Evolutionary conservation across 2,888 invertebrate genomes (phyloP).

Genomic region (Oligia fasciuncula): DNA sequence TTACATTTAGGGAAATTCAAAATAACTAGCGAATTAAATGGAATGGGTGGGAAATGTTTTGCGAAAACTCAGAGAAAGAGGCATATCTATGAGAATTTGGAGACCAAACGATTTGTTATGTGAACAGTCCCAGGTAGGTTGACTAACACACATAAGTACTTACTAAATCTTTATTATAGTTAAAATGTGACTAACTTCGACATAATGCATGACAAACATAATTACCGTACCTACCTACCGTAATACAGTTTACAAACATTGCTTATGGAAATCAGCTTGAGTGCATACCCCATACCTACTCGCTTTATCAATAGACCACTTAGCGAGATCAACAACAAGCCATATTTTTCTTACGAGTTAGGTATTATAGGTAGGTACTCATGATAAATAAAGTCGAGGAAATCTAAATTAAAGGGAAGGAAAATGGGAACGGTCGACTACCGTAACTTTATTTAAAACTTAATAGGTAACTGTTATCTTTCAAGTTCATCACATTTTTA

Average conservation of each 20-base stretch:
- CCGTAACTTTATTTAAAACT: background rate
- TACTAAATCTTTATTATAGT: background rate
- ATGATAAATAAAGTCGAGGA: slow-evolving; percentile 1
- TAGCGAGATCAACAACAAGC: slow-evolving; percentile 25
- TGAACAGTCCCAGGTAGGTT: background rate
- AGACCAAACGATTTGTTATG: background rate
- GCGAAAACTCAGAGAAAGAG: background rate
- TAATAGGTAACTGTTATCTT: slow-evolving; percentile 24
- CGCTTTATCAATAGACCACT: slow-evolving; percentile 26
- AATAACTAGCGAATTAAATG: background rate
- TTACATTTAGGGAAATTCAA: background rate
- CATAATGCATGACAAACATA: slow-evolving; percentile 25
- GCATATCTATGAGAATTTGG: background rate
- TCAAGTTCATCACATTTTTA: slow-evolving; percentile 32
- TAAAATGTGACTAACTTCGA: background rate
- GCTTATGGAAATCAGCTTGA: slow-evolving; percentile 41
- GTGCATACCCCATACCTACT: slow-evolving; percentile 8
- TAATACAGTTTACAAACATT: slow-evolving; percentile 34
- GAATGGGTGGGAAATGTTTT: background rate
- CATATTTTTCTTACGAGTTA: slow-evolving; percentile 7
- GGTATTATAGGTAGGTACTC: too few relatives aligned
- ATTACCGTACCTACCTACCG: background rate
- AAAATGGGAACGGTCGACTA: slow-evolving; percentile 1
- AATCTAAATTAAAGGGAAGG: slow-evolving; percentile 1
- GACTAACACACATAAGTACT: background rate